Evolutionary conservation across 1,140 invertebrate genomes (phyloP).

Genomic region (Cydia amplana): DNA sequence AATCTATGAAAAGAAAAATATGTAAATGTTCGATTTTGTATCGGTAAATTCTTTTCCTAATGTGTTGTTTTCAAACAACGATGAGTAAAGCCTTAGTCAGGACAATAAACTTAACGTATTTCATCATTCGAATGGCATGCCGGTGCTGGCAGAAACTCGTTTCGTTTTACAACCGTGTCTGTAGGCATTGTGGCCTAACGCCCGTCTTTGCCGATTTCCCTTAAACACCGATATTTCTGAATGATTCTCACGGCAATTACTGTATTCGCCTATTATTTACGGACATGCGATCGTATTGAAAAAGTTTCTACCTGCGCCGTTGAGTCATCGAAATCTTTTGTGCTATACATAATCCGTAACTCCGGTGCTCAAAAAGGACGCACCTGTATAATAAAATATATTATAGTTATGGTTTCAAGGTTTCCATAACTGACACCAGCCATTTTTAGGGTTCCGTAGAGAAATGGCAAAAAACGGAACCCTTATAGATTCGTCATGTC

Average conservation of each 20-base stretch:
- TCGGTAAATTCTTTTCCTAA: background rate
- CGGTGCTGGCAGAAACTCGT: slow-evolving; percentile 21
- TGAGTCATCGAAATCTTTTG: slow-evolving; percentile 46
- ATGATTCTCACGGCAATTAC: slow-evolving; percentile 40
- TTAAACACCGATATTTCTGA: slow-evolving; percentile 31
- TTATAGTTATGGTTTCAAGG: slow-evolving; percentile 8
- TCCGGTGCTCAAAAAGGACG: background rate
- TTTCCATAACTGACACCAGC: background rate
- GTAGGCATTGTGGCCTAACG: slow-evolving; percentile 14
- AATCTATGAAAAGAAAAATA: background rate
- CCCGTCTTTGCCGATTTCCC: slow-evolving; percentile 33
- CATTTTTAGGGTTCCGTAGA: no score
- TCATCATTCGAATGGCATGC: slow-evolving; percentile 27
- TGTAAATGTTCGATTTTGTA: background rate
- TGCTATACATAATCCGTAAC: slow-evolving; percentile 18
- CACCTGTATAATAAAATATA: background rate
- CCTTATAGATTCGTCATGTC: no score
- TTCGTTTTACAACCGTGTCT: slow-evolving; percentile 22
- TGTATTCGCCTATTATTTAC: slow-evolving; percentile 30
- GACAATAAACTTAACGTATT: slow-evolving; percentile 31
- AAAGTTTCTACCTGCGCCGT: slow-evolving; percentile 46
- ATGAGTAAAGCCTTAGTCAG: slow-evolving; percentile 18
- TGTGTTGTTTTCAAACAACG: slow-evolving; percentile 27
- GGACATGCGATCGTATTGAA: slow-evolving; percentile 38
- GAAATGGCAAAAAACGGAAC: no score